These are phyloP conservation scores for Oxycera nigricornis DNA, from an alignment of 2,888 invertebrate genomes.

Conservation along the genomic window DNA sequence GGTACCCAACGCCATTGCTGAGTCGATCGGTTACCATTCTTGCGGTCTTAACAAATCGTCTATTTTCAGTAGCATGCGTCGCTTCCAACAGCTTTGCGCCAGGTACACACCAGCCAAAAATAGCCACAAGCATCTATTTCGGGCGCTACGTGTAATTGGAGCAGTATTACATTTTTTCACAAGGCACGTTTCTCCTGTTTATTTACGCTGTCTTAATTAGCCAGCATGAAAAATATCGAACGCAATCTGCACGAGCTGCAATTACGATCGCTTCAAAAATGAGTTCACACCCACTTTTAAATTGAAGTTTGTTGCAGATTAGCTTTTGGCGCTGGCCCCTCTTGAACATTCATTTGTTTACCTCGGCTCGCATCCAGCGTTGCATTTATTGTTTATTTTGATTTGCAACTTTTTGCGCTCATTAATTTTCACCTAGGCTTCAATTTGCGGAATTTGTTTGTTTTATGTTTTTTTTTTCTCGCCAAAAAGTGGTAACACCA, in stretches of 20 bases:
- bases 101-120: background rate
- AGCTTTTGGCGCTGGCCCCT: background rate
- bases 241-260: background rate
- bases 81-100: background rate
- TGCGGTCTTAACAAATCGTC: background rate
- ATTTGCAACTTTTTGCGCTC: background rate
- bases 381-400: background rate
- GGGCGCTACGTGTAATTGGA: conserved; percentile 9
- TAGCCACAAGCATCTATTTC: background rate
- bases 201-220: conserved; percentile 9
- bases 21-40: background rate
- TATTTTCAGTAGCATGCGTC: background rate
- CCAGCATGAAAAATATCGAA: conserved; percentile 3
- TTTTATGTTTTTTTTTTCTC: background rate
- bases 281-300: conserved; percentile 12
- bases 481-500: background rate
- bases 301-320: background rate
- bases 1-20: too few relatives aligned
- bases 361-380: background rate
- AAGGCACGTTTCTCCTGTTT: conserved; percentile 25
- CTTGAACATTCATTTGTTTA: background rate
- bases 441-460: background rate
- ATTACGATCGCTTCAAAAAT: background rate
- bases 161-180: conserved; percentile 9
- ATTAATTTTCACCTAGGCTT: background rate